Base-by-base conservation (phyloP, 2,113 vertebrate genomes). In the Erythrolamprus reginae region DNA sequence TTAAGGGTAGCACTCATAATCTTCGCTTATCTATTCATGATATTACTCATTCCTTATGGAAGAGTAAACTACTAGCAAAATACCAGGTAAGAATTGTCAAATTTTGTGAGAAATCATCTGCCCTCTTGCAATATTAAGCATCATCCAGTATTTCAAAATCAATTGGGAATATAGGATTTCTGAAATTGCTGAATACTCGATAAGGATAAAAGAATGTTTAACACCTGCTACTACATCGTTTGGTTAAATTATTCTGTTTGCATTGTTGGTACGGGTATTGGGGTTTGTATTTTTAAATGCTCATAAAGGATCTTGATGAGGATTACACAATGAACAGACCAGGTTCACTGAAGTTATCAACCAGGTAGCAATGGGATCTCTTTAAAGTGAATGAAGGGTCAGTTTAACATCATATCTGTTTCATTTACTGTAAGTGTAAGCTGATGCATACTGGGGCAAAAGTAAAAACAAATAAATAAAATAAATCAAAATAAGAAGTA, bases 1-100 rank as follows among this genome's bases (percentile, higher is more conserved):
- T 99, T 95, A 99, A 99, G 96, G 98, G 98, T 96, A 99, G 98
- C 94, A 98, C 98, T 92, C 98, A 99, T 93, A 99, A 99, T 93
- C 97, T 99, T 92, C 98, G 99, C 93, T 96, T 99, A 55, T 99
- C 99, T 0, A 96, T 99, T 93, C 99, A 99, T 0, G 98, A 99
- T 4, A 96, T 99, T 51, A 95, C 98, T 61, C 98, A 99, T 94
- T 97, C 98, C 82, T 97, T 98, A 89, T 99, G 99, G 99, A 99
- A 98, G 95, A 99, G 98, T 97, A 99, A 99, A 95, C 94, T 99
- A 89, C 96, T 99, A 90, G 98, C 98, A 84, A 99, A 99, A 93
- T 99, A 99, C 93, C 99, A 99, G 98, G 98, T 99, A 96, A 96
- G 94, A 10, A 42, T n/a, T 26, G 47, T 21, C 55, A 51, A 89